Conservation (phyloP, 1,140 invertebrate species). For the Aethina tumida region DNA sequence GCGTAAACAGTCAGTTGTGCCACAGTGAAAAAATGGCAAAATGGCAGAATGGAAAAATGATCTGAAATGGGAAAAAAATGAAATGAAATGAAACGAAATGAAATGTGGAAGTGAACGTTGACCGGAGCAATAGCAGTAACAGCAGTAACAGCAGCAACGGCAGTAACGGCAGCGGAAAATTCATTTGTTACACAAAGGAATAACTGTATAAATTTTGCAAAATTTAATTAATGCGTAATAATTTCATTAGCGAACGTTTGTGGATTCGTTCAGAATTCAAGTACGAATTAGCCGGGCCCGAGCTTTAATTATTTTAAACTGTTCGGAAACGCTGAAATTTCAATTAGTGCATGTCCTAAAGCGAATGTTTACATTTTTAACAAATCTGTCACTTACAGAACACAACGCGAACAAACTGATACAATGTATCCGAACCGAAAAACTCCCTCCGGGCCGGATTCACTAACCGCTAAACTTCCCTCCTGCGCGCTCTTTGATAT, state of each 20-base stretch:
- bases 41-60: too few relatives aligned
- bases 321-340: slow-evolving; percentile 20
- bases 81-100: not conserved
- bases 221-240: slow-evolving; percentile 35
- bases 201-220: slow-evolving; percentile 30
- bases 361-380: slow-evolving; percentile 31
- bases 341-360: slow-evolving; percentile 27
- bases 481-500: too few relatives aligned
- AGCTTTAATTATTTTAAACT: not conserved
- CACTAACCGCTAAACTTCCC: slow-evolving; percentile 11
- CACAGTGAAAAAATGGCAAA: too few relatives aligned
- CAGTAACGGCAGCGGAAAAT: too few relatives aligned
- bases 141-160: too few relatives aligned
- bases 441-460: slow-evolving; percentile 1
- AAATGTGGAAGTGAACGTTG: slow-evolving; percentile 10
- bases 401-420: slow-evolving; percentile 23
- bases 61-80: too few relatives aligned
- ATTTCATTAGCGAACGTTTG: slow-evolving; percentile 31
- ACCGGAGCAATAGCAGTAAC: not conserved
- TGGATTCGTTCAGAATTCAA: slow-evolving; percentile 23
- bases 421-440: slow-evolving; percentile 16
- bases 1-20: too few relatives aligned
- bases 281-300: slow-evolving; percentile 18
- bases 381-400: slow-evolving; percentile 33
- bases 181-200: slow-evolving; percentile 20